These are phyloP conservation scores for Montipora sp. DNA, from an alignment of 64 coral and sea anemone species.

Conservation along the genomic window DNA sequence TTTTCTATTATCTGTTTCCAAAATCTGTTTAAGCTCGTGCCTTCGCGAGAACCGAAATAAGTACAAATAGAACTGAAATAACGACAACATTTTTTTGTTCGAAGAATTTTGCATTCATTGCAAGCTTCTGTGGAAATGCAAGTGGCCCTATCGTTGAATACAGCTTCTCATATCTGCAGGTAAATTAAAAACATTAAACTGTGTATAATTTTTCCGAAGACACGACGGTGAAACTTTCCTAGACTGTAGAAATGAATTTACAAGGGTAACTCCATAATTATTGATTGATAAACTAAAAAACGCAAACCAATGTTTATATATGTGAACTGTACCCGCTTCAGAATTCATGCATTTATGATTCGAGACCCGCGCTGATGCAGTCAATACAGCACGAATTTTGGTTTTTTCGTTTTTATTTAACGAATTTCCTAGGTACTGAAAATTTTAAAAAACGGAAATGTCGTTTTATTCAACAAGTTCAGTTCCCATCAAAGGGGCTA, in stretches of 20 bases:
- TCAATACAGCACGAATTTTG: no score
- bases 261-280: not conserved
- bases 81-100: not conserved
- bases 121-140: slow-evolving; percentile 49
- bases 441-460: no score
- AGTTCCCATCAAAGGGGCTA: no score
- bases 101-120: slow-evolving; percentile 36
- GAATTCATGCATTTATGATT: no score
- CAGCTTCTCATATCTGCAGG: slow-evolving; percentile 29
- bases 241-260: not conserved
- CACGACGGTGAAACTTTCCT: not conserved
- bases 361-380: no score
- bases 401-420: no score
- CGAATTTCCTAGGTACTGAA: no score
- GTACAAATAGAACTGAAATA: no score
- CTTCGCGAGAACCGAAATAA: not conserved
- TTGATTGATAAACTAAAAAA: no score
- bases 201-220: not conserved
- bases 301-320: no score
- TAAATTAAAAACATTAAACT: not conserved
- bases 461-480: no score
- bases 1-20: not conserved
- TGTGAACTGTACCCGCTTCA: no score
- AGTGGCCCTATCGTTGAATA: slow-evolving; percentile 27
- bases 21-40: not conserved